Percentiles rank a stretch among this genome's conserved stretches.
Conservation (phyloP, 2,888 invertebrate genomes). For the Drosophila cognata region DNA sequence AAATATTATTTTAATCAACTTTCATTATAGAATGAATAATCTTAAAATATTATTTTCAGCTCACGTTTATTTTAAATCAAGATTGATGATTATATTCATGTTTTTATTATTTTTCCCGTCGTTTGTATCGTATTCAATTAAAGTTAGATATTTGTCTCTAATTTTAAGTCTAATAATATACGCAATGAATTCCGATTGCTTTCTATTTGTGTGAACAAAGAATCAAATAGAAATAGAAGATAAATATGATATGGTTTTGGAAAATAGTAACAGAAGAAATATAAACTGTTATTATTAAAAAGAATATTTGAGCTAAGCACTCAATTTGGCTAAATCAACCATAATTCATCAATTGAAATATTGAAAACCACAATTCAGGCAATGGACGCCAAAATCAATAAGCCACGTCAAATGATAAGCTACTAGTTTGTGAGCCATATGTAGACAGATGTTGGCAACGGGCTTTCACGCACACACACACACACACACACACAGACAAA, state of each 20-base stretch:
- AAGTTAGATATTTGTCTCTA: neutral
- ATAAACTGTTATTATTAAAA: neutral
- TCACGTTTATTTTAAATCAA: neutral
- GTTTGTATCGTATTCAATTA: neutral
- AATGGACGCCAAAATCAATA: conserved; percentile 26
- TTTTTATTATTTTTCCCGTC: no score
- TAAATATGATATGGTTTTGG: neutral
- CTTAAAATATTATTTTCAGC: neutral
- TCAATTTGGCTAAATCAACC: conserved; percentile 26
- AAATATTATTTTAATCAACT: neutral
- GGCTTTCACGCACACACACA: conserved; percentile 14
- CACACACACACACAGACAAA: neutral
- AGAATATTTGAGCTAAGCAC: neutral
- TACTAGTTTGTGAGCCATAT: conserved; percentile 57
- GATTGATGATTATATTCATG: neutral
- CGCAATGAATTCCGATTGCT: neutral
- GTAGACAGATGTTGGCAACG: conserved; percentile 39
- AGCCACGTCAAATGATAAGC: conserved; percentile 53
- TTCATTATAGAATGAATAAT: neutral
- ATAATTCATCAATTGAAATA: conserved; percentile 43
- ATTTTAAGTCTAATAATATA: neutral
- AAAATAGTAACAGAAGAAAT: no score
- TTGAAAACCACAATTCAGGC: conserved; percentile 22
- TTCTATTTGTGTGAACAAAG: no score
- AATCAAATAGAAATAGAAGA: neutral